phyloP scores from a whole-genome alignment of 2,797 vertebrate genomes.

The Silurus lanzhouensis region DNA sequence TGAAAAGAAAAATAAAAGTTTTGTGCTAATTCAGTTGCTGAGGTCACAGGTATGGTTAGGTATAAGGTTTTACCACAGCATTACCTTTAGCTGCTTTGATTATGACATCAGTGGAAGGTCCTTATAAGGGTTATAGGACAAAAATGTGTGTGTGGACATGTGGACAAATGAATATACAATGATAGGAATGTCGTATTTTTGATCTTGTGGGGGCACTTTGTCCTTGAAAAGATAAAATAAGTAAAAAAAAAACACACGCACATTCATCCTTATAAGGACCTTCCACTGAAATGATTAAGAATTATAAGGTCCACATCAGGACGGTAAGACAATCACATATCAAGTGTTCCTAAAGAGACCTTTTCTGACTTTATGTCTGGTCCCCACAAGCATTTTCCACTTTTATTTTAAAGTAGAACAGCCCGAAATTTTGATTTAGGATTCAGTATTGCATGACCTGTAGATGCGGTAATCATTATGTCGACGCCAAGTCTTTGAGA shows the following conservation, averaged over 20 bases:
- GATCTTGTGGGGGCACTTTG: not conserved
- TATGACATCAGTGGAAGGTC: not conserved
- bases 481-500: not conserved
- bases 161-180: not conserved
- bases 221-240: not conserved
- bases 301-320: too few species aligned
- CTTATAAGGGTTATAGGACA: not conserved
- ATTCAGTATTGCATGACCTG: not conserved
- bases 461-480: not conserved
- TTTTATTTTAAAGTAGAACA: not conserved
- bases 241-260: not conserved
- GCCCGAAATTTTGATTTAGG: not conserved
- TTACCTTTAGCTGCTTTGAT: not conserved
- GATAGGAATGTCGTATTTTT: not conserved
- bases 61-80: not conserved
- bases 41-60: not conserved
- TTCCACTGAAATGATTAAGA: not conserved
- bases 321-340: not conserved
- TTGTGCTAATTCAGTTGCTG: not conserved
- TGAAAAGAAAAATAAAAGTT: not conserved
- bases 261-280: not conserved
- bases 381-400: not conserved
- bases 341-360: not conserved
- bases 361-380: not conserved
- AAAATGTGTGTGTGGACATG: not conserved